A percentile compares a stretch with the other conserved stretches of the same genome.
Conservation (phyloP, 1,140 invertebrate species). For the Ceratina calcarata region DNA sequence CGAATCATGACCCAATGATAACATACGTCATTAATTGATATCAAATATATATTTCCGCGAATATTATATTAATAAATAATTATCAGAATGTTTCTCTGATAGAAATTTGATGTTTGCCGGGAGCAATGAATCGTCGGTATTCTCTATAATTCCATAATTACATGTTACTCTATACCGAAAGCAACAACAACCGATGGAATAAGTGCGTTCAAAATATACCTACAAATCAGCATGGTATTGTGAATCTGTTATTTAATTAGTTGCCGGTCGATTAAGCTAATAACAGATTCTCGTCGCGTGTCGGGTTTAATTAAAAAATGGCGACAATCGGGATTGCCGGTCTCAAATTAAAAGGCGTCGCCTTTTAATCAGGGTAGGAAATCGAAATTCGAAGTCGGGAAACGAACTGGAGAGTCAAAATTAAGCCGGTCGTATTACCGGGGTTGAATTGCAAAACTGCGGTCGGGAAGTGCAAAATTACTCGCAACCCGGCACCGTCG, state of each 20-base stretch:
- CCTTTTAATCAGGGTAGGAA: no score
- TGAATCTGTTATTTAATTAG: neutral
- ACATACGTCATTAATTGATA: no score
- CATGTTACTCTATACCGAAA: neutral
- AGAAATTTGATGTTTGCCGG: neutral
- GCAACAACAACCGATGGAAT: neutral
- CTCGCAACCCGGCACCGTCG: neutral
- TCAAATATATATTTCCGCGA: no score
- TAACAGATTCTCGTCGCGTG: neutral
- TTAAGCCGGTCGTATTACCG: neutral
- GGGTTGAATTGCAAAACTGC: constrained; percentile 19
- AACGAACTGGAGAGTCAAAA: neutral
- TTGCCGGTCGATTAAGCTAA: neutral
- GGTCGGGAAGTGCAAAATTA: neutral
- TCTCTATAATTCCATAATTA: neutral
- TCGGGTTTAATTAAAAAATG: neutral
- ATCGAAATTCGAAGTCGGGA: neutral
- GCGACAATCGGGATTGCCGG: neutral
- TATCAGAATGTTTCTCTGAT: no score
- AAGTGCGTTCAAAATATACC: neutral
- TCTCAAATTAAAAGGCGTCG: neutral
- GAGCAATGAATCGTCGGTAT: no score
- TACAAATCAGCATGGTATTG: neutral
- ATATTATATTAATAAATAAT: no score
- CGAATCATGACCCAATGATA: no score